phyloP scores from a whole-genome alignment of 1,140 invertebrate genomes.

The Delia radicum region DNA sequence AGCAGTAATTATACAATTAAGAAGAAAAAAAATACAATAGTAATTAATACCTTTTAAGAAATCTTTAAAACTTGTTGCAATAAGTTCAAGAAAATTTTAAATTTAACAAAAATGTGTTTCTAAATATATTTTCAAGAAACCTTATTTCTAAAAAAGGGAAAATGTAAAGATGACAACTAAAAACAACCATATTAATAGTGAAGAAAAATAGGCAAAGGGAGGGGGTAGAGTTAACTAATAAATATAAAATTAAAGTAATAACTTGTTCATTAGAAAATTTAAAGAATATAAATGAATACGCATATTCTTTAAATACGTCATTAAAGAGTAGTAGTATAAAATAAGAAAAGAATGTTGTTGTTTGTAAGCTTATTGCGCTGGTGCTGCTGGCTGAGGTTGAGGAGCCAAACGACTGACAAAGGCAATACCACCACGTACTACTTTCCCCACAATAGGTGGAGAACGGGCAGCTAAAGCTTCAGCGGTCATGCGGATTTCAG shows the following conservation, averaged over 20 bases:
- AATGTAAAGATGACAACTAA: background rate
- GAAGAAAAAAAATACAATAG: background rate
- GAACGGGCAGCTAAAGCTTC: constrained; percentile 66
- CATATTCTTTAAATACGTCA: background rate
- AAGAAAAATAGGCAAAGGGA: background rate
- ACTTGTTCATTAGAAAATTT: background rate
- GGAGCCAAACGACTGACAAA: constrained; percentile 69
- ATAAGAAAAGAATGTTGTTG: background rate
- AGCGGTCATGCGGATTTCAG: constrained; percentile 68
- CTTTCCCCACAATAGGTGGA: constrained; percentile 62
- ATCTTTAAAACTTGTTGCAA: background rate
- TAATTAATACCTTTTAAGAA: background rate
- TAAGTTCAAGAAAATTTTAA: background rate
- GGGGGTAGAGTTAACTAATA: no score
- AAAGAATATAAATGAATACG: background rate
- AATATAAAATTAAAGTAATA: background rate
- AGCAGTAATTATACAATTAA: background rate
- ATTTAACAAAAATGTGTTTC: background rate
- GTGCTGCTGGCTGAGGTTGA: constrained; percentile 49
- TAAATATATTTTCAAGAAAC: background rate
- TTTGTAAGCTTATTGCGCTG: constrained; percentile 37
- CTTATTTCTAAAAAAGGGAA: background rate
- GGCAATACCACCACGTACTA: constrained; percentile 59
- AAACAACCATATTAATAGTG: background rate
- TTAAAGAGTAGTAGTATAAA: background rate